Conservation (phyloP, 2,113 vertebrate genomes). For the Formicarius rufipectus region DNA sequence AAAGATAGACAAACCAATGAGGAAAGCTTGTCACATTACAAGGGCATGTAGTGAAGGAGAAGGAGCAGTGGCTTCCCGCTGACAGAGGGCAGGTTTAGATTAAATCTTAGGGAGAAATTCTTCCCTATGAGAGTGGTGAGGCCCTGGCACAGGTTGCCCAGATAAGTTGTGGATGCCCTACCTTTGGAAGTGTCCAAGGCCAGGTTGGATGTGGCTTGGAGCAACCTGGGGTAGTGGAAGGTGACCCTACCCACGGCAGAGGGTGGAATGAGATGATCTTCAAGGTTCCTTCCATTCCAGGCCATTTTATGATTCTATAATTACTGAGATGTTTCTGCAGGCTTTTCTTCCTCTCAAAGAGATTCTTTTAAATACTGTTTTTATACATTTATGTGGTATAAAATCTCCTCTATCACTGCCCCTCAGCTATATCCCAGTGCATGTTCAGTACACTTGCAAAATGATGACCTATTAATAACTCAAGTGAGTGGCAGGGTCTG, state of each 20-base stretch:
- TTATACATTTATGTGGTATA: neutral
- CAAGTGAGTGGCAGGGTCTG: neutral
- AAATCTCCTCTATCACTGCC: too few species aligned
- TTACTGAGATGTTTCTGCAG: neutral
- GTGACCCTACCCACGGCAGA: neutral
- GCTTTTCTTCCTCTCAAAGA: neutral
- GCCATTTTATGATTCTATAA: neutral
- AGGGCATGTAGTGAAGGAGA: neutral
- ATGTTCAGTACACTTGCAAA: neutral
- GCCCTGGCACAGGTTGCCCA: fast-evolving
- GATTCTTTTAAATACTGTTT: neutral
- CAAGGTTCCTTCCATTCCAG: neutral
- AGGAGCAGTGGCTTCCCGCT: neutral
- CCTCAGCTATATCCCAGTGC: neutral
- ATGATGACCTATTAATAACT: fast-evolving
- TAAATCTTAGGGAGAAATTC: neutral
- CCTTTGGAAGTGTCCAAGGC: neutral
- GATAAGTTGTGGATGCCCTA: neutral
- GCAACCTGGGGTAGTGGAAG: fast-evolving
- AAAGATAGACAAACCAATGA: neutral
- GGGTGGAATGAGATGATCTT: fast-evolving
- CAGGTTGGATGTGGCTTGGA: fast-evolving
- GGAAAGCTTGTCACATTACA: neutral
- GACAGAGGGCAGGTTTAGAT: neutral
- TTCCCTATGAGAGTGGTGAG: fast-evolving